These are phyloP conservation scores for Mionectes olivaceus DNA, from an alignment of 2,797 vertebrate species.

Conservation along the genomic window DNA sequence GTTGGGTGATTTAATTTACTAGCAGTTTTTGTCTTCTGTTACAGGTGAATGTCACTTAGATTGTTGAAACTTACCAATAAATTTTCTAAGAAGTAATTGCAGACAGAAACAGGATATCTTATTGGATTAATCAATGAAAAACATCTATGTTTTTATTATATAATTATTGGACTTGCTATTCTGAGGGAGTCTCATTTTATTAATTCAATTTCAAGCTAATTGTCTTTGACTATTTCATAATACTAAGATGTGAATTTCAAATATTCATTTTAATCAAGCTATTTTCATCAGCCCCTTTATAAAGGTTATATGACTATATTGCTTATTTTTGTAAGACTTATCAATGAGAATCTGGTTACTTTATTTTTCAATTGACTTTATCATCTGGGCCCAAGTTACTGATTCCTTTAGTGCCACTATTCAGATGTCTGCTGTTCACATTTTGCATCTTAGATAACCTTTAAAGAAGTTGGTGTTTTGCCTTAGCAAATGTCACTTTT, in stretches of 20 bases:
- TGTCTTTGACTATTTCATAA: background rate
- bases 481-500: background rate
- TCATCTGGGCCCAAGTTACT: background rate
- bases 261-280: background rate
- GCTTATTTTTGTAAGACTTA: background rate
- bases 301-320: background rate
- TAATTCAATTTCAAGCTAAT: slow-evolving; percentile 1
- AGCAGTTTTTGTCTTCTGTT: background rate
- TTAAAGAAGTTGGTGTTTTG: background rate
- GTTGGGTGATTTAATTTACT: background rate
- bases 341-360: background rate
- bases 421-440: background rate
- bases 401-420: background rate
- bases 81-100: background rate
- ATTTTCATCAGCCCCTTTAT: background rate
- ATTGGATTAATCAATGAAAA: background rate
- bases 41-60: background rate
- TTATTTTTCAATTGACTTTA: background rate
- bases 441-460: background rate
- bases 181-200: background rate
- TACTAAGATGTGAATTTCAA: background rate
- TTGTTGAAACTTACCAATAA: background rate
- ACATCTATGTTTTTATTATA: background rate
- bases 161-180: background rate
- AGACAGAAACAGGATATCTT: background rate